Evolutionary conservation across 2,113 vertebrate genomes (phyloP), one percentile per base, ranked within the genome.

Genomic region (Hippocampus barbouri): DNA sequence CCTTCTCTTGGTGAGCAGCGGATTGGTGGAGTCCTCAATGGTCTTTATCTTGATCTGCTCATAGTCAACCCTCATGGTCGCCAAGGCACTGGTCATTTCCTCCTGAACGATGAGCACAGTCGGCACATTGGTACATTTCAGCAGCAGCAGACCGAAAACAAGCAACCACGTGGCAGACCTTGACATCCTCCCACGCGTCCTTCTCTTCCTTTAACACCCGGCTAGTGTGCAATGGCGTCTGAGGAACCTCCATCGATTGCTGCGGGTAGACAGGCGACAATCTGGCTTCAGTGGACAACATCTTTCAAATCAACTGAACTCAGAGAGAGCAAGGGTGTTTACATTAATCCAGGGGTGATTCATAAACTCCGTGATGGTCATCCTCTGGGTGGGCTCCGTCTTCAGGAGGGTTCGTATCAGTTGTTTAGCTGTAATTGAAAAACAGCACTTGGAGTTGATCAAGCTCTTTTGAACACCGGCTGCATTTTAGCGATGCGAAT

Each of bases 291-390:
- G 0, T 27, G 15, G 12, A 41, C 5, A 11, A 59, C 11, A 8
- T 16, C 8, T 56, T 5, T 16, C 40, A 5, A 1, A 57, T 23
- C 3, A 51, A 30, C 23, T 0, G 1, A 65, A 70, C 23, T 0
- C 16, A 16, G 12, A 21, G 7, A 5, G 0, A 47, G 1, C 40
- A 40, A 66, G n/a, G 23, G 8, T 23, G 3, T 92, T 91, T 80
- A 98, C 97, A 90, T 97, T 98, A 89, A 99, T 98, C 97, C 97
- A 99, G 25, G 95, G 95, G 75, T 99, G 94, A 89, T 98, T 97
- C 96, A 99, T 99, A 72, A 99, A 98, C 86, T 98, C 97, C 0
- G 95, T 96, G 86, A 99, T 99, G 8, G 96, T 97, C 95, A 99
- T 97, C 71, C 97, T 94, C 86, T 98, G 94, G 4, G 95, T 97